Percentiles rank a stretch among this genome's conserved stretches.
Conservation (phyloP, 2,888 invertebrate species). For the Lasioglossum oenotherae region DNA sequence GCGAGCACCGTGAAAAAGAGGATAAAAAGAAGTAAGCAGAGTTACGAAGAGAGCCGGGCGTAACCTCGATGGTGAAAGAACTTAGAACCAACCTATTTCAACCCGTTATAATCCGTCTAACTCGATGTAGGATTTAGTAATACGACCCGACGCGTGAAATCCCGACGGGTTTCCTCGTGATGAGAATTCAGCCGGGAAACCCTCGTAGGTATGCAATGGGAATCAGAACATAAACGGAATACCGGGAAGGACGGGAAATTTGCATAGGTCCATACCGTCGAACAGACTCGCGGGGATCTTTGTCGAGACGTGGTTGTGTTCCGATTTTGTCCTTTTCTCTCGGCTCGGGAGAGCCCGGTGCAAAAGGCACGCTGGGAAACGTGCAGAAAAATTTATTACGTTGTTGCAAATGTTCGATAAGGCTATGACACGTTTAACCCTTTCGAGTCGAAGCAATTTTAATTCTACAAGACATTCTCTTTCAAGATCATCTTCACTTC, state of each 20-base stretch:
- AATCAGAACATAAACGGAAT: conserved; percentile 29
- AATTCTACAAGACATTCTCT: no score
- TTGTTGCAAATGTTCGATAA: no score
- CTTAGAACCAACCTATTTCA: conserved; percentile 69
- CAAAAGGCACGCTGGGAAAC: not conserved
- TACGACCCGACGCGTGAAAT: conserved; percentile 81
- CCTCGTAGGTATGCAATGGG: conserved; percentile 46
- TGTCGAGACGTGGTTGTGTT: not conserved
- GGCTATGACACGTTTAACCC: no score
- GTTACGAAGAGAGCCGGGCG: conserved; percentile 20
- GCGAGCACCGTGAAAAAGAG: conserved; percentile 1
- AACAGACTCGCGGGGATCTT: conserved; percentile 15
- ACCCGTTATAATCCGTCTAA: conserved; percentile 77
- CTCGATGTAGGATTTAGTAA: conserved; percentile 76
- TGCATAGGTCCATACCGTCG: conserved; percentile 25
- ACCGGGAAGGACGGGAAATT: conserved; percentile 34
- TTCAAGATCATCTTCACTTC: no score
- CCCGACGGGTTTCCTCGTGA: conserved; percentile 71
- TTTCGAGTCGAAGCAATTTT: no score
- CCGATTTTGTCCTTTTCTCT: not conserved
- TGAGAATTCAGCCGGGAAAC: conserved; percentile 54
- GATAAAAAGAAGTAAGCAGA: conserved; percentile 31
- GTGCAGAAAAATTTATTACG: not conserved
- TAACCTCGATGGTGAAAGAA: conserved; percentile 37
- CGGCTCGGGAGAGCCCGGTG: not conserved